Conservation (phyloP, 2,113 vertebrate species). For the Xyrauchen texanus region DNA sequence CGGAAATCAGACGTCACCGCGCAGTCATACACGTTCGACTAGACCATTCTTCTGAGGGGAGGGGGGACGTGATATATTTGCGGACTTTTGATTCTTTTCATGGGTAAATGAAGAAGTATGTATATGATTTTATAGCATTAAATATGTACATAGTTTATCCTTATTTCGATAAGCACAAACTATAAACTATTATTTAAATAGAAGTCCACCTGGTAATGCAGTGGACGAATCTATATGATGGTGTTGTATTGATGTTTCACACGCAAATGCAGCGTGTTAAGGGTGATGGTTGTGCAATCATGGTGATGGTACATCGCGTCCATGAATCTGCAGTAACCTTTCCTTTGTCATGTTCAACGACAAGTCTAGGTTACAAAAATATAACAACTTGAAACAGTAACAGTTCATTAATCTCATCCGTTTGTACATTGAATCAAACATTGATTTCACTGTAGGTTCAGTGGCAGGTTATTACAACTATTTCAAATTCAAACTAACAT, state of each 20-base stretch:
- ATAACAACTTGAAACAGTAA: too few species aligned
- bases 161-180: too few species aligned
- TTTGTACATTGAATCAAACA: too few species aligned
- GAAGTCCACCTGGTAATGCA: neutral
- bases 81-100: neutral
- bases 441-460: too few species aligned
- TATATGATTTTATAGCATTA: neutral
- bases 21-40: constrained; percentile 52
- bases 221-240: neutral
- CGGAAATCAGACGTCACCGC: constrained; percentile 67
- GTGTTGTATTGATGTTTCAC: neutral
- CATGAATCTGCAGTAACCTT: constrained; percentile 9
- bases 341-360: neutral
- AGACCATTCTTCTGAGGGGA: constrained; percentile 3
- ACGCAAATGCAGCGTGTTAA: constrained; percentile 54
- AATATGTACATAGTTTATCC: neutral
- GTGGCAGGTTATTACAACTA: too few species aligned
- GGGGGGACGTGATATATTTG: neutral
- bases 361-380: too few species aligned
- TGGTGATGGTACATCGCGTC: constrained; percentile 26
- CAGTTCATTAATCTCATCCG: too few species aligned
- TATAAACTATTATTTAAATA: too few species aligned
- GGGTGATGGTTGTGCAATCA: constrained; percentile 71
- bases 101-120: neutral
- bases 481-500: too few species aligned